Evolutionary conservation across 2,888 invertebrate species (phyloP).

Genomic region (Polyommatus icarus): DNA sequence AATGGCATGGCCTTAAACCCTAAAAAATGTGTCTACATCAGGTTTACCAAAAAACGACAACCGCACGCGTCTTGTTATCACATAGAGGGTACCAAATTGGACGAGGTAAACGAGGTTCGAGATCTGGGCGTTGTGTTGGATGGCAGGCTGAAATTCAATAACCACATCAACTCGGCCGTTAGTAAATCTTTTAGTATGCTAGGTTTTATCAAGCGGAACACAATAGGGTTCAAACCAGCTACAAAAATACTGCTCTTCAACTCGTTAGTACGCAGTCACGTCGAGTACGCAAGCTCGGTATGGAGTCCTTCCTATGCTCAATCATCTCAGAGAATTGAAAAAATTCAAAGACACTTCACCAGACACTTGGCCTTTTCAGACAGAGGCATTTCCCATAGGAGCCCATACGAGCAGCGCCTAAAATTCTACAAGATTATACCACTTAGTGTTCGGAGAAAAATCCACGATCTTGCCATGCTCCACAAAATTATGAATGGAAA

Average conservation of each 20-base stretch:
- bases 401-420: no score
- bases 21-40: slow-evolving; percentile 4
- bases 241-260: not conserved
- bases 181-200: slow-evolving; percentile 4
- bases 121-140: no score
- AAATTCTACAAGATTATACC: no score
- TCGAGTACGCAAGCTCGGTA: slow-evolving; percentile 3
- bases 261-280: not conserved
- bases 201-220: slow-evolving; percentile 8
- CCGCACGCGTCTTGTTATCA: not conserved
- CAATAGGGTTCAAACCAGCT: not conserved
- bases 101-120: not conserved
- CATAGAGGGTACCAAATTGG: not conserved
- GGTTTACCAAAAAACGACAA: slow-evolving; percentile 13
- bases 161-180: no score
- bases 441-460: no score
- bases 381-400: no score
- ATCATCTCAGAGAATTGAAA: not conserved
- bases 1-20: slow-evolving; percentile 10
- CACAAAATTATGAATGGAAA: no score
- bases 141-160: no score
- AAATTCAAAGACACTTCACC: no score
- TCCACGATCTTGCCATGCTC: no score
- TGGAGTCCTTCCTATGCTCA: slow-evolving; percentile 19
- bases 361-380: no score